These are phyloP conservation scores for Drosophila anceps DNA, from an alignment of 2,888 invertebrate genomes.

Conservation along the genomic window DNA sequence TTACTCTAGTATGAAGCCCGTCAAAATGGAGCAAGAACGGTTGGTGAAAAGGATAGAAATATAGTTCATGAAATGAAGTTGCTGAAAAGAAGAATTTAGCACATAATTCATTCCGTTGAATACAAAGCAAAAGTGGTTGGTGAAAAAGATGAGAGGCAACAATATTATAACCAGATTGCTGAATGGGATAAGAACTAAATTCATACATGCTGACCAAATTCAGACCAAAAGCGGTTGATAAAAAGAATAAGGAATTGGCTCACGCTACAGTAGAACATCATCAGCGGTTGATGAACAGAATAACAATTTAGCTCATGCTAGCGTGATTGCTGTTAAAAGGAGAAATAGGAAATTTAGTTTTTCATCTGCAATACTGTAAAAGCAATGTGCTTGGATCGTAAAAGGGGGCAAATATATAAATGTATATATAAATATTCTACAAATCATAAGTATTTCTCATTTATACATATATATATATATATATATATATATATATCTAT, in stretches of 20 bases:
- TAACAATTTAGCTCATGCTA: background rate
- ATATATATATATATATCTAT: slow-evolving; percentile 2
- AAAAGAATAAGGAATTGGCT: background rate
- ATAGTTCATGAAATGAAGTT: background rate
- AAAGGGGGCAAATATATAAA: slow-evolving; percentile 7
- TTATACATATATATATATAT: slow-evolving; percentile 13
- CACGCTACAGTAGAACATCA: too few species aligned
- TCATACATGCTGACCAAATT: background rate
- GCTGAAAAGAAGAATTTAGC: slow-evolving; percentile 6
- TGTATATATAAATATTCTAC: slow-evolving; percentile 13
- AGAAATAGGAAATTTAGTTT: background rate
- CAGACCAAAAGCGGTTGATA: background rate
- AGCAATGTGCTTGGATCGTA: background rate
- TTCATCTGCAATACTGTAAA: slow-evolving; percentile 5
- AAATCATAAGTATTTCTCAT: slow-evolving; percentile 9
- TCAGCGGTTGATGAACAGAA: too few species aligned
- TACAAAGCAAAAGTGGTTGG: background rate
- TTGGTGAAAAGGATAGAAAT: background rate
- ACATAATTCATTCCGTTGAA: background rate
- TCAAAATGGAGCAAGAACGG: background rate
- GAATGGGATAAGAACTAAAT: background rate
- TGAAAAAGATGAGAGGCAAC: background rate
- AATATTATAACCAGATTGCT: background rate
- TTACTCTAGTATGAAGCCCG: background rate
- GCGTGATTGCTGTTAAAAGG: background rate